These are phyloP conservation scores for Myanophis thanlyinensis DNA, from an alignment of 2,113 vertebrate genomes.

Conservation along the genomic window DNA sequence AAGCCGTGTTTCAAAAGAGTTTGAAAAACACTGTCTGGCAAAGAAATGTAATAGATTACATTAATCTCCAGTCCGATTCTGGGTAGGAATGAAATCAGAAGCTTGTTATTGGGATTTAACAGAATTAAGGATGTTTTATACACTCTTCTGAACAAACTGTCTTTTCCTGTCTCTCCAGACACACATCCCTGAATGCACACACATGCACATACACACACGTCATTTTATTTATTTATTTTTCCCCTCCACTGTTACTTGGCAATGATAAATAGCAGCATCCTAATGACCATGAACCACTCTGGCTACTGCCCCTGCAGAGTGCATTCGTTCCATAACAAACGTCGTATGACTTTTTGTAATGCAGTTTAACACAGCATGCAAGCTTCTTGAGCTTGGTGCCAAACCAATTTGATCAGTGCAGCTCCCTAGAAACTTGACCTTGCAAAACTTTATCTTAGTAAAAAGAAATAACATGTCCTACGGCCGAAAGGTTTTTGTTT, in stretches of 20 bases:
- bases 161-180: background rate
- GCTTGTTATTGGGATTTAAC: background rate
- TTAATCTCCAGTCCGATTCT: background rate
- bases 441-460: slow-evolving; percentile 51
- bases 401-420: slow-evolving; percentile 49
- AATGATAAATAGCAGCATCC: slow-evolving; percentile 3
- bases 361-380: slow-evolving; percentile 45
- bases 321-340: slow-evolving; percentile 38
- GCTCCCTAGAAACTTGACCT: slow-evolving; percentile 55
- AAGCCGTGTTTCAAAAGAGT: background rate
- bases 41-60: background rate
- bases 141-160: background rate
- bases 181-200: background rate
- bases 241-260: slow-evolving; percentile 21
- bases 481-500: slow-evolving; percentile 46
- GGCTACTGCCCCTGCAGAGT: background rate
- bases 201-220: background rate
- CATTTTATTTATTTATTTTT: slow-evolving; percentile 10
- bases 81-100: background rate
- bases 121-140: background rate
- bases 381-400: slow-evolving; percentile 30
- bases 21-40: background rate
- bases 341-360: slow-evolving; percentile 45
- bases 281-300: slow-evolving; percentile 20
- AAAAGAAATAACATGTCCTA: slow-evolving; percentile 57